Conservation (phyloP, 2,113 vertebrate species). For the Brachionichthys hirsutus region DNA sequence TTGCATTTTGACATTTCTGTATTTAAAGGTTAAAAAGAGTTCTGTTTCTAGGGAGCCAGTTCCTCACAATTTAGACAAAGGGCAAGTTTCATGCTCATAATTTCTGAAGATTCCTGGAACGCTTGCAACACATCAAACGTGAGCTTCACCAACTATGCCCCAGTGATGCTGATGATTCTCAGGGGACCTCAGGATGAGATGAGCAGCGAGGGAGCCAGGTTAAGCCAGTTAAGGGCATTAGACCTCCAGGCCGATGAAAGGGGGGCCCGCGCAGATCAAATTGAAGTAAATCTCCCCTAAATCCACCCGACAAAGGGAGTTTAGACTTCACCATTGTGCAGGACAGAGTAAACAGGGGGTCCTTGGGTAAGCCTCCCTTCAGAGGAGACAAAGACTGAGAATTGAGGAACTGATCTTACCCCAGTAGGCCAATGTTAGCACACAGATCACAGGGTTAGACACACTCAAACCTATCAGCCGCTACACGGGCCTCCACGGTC, state of each 20-base stretch:
- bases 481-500: constrained; percentile 66
- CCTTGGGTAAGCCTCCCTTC: constrained; percentile 75
- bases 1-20: constrained; percentile 1
- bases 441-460: constrained; percentile 76
- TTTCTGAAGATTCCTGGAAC: constrained; percentile 49
- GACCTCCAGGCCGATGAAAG: constrained; percentile 89
- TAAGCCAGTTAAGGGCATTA: constrained; percentile 87
- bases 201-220: constrained; percentile 71
- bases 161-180: constrained; percentile 56
- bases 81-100: constrained; percentile 47
- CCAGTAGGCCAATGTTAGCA: constrained; percentile 74
- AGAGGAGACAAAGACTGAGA: constrained; percentile 66
- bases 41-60: not conserved
- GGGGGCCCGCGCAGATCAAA: constrained; percentile 80
- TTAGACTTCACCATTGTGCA: constrained; percentile 81
- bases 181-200: constrained; percentile 44
- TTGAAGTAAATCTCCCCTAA: constrained; percentile 85
- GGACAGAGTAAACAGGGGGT: constrained; percentile 82
- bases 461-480: constrained; percentile 74
- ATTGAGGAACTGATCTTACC: constrained; percentile 71
- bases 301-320: constrained; percentile 84
- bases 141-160: constrained; percentile 50
- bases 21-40: constrained; percentile 21
- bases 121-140: constrained; percentile 60
- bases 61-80: constrained; percentile 26